Percentiles rank a stretch among this genome's conserved stretches.
Conservation (phyloP, 2,797 vertebrate genomes). For the Naso thynnoides region DNA sequence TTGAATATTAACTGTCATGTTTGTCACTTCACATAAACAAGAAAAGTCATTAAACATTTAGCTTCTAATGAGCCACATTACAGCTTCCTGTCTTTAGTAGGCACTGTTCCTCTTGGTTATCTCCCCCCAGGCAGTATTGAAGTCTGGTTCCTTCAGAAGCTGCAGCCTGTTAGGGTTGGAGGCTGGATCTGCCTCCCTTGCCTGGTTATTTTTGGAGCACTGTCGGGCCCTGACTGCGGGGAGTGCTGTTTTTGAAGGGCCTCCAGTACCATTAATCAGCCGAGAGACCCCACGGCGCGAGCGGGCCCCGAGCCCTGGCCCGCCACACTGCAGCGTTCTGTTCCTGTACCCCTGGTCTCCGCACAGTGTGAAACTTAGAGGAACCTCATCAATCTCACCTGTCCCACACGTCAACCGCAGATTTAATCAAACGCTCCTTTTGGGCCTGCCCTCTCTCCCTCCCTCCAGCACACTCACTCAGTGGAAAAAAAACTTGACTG, state of each 20-base stretch:
- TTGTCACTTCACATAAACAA: constrained; percentile 62
- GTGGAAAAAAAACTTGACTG: constrained; percentile 37
- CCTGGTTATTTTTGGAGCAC: constrained; percentile 89
- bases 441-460: constrained; percentile 71
- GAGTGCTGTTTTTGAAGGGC: constrained; percentile 89
- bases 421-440: constrained; percentile 90
- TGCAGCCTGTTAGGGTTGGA: constrained; percentile 73
- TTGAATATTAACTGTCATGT: constrained; percentile 48
- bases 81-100: constrained; percentile 67
- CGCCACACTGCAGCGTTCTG: constrained; percentile 89
- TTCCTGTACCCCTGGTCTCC: constrained; percentile 88
- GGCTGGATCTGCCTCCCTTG: constrained; percentile 66
- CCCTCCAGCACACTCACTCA: constrained; percentile 40
- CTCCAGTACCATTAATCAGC: constrained; percentile 98
- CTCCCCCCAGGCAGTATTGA: constrained; percentile 51
- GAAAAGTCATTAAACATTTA: constrained; percentile 47
- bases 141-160: constrained; percentile 74
- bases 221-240: constrained; percentile 82
- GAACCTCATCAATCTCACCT: constrained; percentile 99
- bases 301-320: constrained; percentile 87
- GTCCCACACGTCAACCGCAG: constrained; percentile 91
- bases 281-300: constrained; percentile 85
- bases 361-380: constrained; percentile 93
- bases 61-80: constrained; percentile 68
- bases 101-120: constrained; percentile 39